These are phyloP conservation scores for Cephus pygmeus DNA, from an alignment of 2,888 invertebrate genomes.

Conservation along the genomic window DNA sequence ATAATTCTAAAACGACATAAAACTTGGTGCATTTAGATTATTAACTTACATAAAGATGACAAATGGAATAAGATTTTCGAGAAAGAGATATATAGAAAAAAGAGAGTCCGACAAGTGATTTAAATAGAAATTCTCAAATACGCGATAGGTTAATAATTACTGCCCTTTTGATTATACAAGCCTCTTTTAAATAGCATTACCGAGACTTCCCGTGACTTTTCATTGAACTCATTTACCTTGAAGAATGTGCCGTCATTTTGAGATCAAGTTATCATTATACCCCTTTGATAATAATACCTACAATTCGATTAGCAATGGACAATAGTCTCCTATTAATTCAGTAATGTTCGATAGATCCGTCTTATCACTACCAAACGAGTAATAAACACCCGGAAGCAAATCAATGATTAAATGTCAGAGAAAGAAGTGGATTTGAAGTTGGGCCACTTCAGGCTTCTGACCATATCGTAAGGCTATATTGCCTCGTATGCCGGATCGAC, in stretches of 20 bases:
- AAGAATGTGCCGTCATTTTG: background rate
- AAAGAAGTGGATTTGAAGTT: background rate
- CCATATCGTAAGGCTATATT: constrained; percentile 64
- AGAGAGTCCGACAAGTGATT: background rate
- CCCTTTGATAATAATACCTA: background rate
- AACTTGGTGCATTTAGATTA: background rate
- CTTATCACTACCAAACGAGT: background rate
- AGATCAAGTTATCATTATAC: background rate
- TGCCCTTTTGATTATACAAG: constrained; percentile 4
- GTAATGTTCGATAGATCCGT: background rate
- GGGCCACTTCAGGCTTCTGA: constrained; percentile 11
- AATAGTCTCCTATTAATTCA: background rate
- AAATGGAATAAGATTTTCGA: background rate
- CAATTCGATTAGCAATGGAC: too few species aligned
- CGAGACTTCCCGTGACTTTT: background rate
- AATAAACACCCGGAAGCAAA: background rate
- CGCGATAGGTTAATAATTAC: background rate
- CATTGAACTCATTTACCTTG: background rate
- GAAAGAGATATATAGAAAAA: background rate
- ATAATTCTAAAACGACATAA: background rate
- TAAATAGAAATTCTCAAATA: background rate
- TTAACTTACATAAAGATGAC: background rate
- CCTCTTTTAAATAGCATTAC: background rate
- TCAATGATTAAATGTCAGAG: constrained; percentile 1
- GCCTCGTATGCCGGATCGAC: constrained; percentile 73